Percentiles rank a stretch among this genome's conserved stretches.
These are phyloP conservation scores for Acestrorhynchus altus DNA, from an alignment of 2,797 vertebrate genomes.

Conservation along the genomic window DNA sequence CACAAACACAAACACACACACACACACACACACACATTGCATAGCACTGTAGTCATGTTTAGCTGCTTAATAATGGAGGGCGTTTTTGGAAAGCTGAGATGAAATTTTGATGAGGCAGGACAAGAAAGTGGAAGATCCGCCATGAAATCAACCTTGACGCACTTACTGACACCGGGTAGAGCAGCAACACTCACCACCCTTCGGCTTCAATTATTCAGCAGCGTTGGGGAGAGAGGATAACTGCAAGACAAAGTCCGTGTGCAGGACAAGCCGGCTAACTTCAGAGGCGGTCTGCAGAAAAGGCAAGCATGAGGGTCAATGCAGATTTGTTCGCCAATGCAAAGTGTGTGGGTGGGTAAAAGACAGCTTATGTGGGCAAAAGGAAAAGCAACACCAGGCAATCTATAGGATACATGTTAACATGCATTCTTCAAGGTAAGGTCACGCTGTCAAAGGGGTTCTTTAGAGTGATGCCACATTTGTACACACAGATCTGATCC, in stretches of 20 bases:
- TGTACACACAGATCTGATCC: too few species aligned
- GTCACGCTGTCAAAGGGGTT: background rate
- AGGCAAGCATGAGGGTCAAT: slow-evolving; percentile 10
- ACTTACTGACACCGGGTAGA: slow-evolving; percentile 54
- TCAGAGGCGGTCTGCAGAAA: slow-evolving; percentile 35
- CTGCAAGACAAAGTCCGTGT: slow-evolving; percentile 42
- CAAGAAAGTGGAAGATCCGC: slow-evolving; percentile 58
- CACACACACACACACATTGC: slow-evolving; percentile 35
- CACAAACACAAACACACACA: background rate
- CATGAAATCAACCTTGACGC: slow-evolving; percentile 60
- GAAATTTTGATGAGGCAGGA: slow-evolving; percentile 60
- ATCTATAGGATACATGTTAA: background rate
- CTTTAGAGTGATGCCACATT: background rate
- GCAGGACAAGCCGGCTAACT: slow-evolving; percentile 46
- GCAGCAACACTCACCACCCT: slow-evolving; percentile 34
- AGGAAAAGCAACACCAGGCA: background rate
- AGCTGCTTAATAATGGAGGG: slow-evolving; percentile 63
- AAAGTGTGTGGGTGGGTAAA: background rate
- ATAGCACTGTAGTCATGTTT: slow-evolving; percentile 56
- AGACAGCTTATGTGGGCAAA: background rate
- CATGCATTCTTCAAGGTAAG: background rate
- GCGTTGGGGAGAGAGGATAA: slow-evolving; percentile 43
- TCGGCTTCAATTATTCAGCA: slow-evolving; percentile 60
- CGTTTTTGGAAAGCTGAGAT: slow-evolving; percentile 59
- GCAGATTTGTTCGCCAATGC: background rate